These are phyloP conservation scores for Agraylea sexmaculata DNA, from an alignment of 1,140 invertebrate species.

Conservation along the genomic window DNA sequence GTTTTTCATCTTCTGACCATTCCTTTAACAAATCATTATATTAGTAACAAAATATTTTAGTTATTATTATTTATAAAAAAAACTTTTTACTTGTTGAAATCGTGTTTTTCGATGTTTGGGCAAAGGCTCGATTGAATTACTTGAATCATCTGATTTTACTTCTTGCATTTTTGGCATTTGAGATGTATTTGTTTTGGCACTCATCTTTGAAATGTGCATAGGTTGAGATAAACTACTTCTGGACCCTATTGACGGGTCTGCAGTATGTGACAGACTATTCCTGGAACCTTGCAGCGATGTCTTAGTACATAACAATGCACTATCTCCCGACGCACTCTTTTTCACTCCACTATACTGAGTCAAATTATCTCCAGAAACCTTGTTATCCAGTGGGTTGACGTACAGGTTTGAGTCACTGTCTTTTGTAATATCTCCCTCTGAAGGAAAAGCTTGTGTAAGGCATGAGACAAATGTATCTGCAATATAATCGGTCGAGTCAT, in stretches of 20 bases:
- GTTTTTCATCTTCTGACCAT: conserved; percentile 39
- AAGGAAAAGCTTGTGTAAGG: conserved; percentile 86
- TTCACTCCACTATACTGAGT: conserved; percentile 45
- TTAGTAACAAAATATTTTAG: conserved; percentile 5
- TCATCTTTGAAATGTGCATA: conserved; percentile 20
- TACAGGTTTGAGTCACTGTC: conserved; percentile 73
- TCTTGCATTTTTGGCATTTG: conserved; percentile 1
- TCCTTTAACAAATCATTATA: conserved; percentile 26
- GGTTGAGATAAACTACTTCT: conserved; percentile 26
- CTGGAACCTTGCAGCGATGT: conserved; percentile 31
- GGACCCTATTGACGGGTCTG: conserved; percentile 23
- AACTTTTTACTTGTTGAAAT: conserved; percentile 69
- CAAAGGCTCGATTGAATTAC: conserved; percentile 46
- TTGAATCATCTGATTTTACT: background rate
- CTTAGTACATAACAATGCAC: conserved; percentile 44
- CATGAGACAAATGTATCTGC: conserved; percentile 89
- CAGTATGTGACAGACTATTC: conserved; percentile 24
- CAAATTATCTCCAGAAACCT: conserved; percentile 29
- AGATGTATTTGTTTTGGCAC: conserved; percentile 1
- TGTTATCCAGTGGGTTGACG: conserved; percentile 76
- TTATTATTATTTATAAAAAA: too few species aligned
- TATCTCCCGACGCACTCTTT: conserved; percentile 67
- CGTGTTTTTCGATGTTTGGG: conserved; percentile 77
- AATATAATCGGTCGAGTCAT: conserved; percentile 42
- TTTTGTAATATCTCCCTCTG: conserved; percentile 65